phyloP scores from a whole-genome alignment of 2,797 vertebrate species.

The Limosa lapponica region DNA sequence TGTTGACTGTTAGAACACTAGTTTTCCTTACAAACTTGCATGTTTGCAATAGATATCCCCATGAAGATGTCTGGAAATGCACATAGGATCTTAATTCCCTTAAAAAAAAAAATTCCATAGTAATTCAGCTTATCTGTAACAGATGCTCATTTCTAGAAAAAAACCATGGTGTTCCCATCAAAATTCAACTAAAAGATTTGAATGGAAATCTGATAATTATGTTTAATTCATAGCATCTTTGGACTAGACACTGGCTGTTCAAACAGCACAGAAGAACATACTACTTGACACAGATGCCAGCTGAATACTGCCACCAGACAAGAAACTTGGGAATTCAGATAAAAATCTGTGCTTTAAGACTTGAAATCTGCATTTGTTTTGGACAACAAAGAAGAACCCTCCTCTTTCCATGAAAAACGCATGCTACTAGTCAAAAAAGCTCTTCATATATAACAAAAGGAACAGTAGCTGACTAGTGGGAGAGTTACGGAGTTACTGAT shows the following conservation, averaged over 20 bases:
- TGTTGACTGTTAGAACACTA: background rate
- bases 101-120: background rate
- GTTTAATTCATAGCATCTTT: background rate
- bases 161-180: background rate
- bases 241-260: background rate
- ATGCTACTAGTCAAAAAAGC: background rate
- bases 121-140: constrained; percentile 32
- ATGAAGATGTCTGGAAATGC: constrained; percentile 23
- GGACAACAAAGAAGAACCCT: background rate
- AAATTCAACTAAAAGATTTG: background rate
- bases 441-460: background rate
- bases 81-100: background rate
- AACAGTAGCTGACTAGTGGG: background rate
- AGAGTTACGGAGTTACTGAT: background rate
- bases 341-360: background rate
- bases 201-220: background rate
- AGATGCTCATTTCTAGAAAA: background rate
- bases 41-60: background rate
- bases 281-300: background rate
- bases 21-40: background rate
- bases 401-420: background rate
- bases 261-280: background rate
- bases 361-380: background rate
- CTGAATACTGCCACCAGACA: background rate
- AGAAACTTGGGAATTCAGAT: background rate